Conservation (phyloP, 2,888 invertebrate genomes). For the Eremobia ochroleuca region DNA sequence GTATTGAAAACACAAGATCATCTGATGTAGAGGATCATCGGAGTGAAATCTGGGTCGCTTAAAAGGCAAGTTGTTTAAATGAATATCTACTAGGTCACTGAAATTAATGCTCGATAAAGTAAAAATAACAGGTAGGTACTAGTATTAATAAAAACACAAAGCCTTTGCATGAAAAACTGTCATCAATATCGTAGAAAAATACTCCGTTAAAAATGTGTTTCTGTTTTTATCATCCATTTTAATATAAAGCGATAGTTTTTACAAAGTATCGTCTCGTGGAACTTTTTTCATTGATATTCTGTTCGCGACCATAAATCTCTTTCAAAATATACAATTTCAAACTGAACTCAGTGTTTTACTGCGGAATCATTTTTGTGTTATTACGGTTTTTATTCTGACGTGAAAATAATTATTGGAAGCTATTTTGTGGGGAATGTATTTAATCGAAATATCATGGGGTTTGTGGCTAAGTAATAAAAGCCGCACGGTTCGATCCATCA, state of each 20-base stretch:
- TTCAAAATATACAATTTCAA: conserved; percentile 49
- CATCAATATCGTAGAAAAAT: not conserved
- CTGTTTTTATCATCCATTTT: conserved; percentile 23
- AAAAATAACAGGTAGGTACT: not conserved
- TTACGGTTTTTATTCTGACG: conserved; percentile 10
- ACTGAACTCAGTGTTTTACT: conserved; percentile 18
- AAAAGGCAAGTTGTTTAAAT: too few species aligned
- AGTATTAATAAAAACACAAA: not conserved
- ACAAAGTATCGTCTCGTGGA: conserved; percentile 28
- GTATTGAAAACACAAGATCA: too few species aligned
- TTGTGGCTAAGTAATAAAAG: too few species aligned
- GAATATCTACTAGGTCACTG: not conserved
- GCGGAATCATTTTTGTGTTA: not conserved
- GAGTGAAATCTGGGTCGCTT: too few species aligned
- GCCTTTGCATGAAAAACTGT: not conserved
- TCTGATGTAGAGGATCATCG: too few species aligned
- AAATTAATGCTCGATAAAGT: not conserved
- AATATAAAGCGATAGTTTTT: conserved; percentile 43
- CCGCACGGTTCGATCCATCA: too few species aligned
- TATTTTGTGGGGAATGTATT: not conserved
- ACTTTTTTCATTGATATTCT: conserved; percentile 46
- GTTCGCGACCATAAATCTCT: conserved; percentile 40
- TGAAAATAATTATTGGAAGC: conserved; percentile 12
- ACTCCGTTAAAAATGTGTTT: not conserved
- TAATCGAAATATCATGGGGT: not conserved